A percentile compares a stretch with the other conserved stretches of the same genome.
Evolutionary conservation across 2,888 invertebrate genomes (phyloP).

Genomic region (Mythimna loreyi): DNA sequence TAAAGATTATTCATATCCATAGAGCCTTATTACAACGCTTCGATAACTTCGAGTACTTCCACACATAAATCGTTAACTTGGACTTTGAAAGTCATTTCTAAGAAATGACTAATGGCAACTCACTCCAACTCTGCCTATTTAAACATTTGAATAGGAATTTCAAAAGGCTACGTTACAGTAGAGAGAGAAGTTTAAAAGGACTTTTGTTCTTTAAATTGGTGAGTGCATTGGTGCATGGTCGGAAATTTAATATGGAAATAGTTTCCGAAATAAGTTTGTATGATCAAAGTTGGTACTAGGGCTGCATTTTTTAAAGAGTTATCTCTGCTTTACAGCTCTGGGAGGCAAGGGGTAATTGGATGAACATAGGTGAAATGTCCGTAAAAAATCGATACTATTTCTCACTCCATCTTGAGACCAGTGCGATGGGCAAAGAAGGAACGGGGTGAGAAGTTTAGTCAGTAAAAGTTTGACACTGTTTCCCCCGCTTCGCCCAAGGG

Average conservation of each 20-base stretch:
- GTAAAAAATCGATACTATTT: no score
- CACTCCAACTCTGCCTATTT: slow-evolving; percentile 53
- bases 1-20: slow-evolving; percentile 69
- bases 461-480: no score
- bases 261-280: background rate
- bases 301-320: no score
- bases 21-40: slow-evolving; percentile 66
- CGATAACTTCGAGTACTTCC: slow-evolving; percentile 68
- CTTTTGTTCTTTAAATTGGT: slow-evolving; percentile 15
- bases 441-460: no score
- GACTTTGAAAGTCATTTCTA: slow-evolving; percentile 71
- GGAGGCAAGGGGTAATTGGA: no score
- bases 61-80: slow-evolving; percentile 70
- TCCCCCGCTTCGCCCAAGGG: no score
- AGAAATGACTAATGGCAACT: slow-evolving; percentile 69
- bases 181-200: slow-evolving; percentile 8
- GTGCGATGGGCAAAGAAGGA: no score
- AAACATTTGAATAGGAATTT: slow-evolving; percentile 64
- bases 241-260: background rate
- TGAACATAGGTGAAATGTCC: no score
- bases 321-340: no score
- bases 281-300: background rate
- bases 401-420: no score
- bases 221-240: background rate
- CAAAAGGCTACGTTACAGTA: slow-evolving; percentile 19